A percentile compares a stretch with the other conserved stretches of the same genome.
Evolutionary conservation across 2,797 vertebrate species (phyloP).

Genomic region (Myotis planiceps): DNA sequence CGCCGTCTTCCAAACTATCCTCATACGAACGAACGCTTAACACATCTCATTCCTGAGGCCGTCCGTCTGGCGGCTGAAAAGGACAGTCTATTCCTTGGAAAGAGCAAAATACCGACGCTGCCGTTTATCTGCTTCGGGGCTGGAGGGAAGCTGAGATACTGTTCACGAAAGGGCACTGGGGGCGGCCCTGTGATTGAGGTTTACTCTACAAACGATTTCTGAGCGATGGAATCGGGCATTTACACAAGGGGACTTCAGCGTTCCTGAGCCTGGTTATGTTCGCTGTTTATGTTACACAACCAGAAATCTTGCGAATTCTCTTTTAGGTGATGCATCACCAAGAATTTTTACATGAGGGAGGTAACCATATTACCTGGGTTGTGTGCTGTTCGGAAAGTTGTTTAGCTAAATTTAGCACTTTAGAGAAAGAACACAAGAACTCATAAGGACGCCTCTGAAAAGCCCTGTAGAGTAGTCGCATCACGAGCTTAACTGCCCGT

Average conservation of each 20-base stretch:
- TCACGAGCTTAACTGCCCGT: neutral
- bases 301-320: neutral
- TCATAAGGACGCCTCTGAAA: neutral
- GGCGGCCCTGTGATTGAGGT: neutral
- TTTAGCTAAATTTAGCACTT: neutral
- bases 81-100: neutral
- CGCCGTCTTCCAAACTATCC: conserved; percentile 43
- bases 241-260: neutral
- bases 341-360: conserved; percentile 2
- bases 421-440: neutral
- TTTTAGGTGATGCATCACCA: neutral
- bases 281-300: neutral
- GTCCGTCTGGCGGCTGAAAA: neutral
- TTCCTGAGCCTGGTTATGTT: neutral
- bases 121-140: conserved; percentile 27
- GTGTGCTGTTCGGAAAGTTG: neutral
- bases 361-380: neutral
- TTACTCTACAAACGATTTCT: neutral
- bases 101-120: conserved; percentile 52
- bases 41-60: neutral
- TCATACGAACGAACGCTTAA: conserved; percentile 12
- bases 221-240: neutral
- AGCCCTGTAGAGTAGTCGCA: neutral
- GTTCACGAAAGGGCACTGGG: neutral
- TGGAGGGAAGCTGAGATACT: neutral